These are phyloP conservation scores for Pachyseris speciosa DNA, from an alignment of 64 coral and sea anemone genomes.

Conservation along the genomic window DNA sequence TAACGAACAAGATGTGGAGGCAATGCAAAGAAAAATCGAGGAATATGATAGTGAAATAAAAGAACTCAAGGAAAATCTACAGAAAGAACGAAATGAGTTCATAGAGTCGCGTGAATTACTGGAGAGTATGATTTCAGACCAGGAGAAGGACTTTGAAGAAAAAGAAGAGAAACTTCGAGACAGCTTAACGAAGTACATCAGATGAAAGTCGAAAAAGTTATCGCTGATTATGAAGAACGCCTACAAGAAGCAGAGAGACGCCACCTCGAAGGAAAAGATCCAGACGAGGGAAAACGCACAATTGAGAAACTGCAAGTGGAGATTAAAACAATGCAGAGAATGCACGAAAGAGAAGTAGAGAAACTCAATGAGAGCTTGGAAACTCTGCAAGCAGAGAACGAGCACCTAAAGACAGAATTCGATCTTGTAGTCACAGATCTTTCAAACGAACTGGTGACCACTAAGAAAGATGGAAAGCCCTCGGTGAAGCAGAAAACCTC, in stretches of 20 bases:
- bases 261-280: conserved; percentile 35
- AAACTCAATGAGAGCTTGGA: conserved; percentile 80
- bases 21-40: conserved; percentile 1
- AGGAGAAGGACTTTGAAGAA: conserved; percentile 61
- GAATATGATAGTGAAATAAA: conserved; percentile 71
- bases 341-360: conserved; percentile 64
- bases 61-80: conserved; percentile 65
- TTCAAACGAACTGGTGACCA: conserved; percentile 68
- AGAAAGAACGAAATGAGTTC: conserved; percentile 56
- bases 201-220: conserved; percentile 28
- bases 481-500: conserved; percentile 35
- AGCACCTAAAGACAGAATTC: conserved; percentile 75
- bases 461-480: conserved; percentile 7
- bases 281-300: conserved; percentile 14
- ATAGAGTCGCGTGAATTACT: conserved; percentile 37
- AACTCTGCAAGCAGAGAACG: conserved; percentile 72
- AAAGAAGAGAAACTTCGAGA: conserved; percentile 52
- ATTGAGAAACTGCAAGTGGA: conserved; percentile 37
- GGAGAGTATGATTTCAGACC: conserved; percentile 46
- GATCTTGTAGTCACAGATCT: conserved; percentile 86
- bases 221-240: conserved; percentile 45
- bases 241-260: conserved; percentile 39
- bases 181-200: conserved; percentile 38
- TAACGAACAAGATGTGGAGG: conserved; percentile 5
- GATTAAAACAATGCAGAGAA: conserved; percentile 48